Conservation (phyloP, 1,140 invertebrate genomes). For the Drosophila ananassae region DNA sequence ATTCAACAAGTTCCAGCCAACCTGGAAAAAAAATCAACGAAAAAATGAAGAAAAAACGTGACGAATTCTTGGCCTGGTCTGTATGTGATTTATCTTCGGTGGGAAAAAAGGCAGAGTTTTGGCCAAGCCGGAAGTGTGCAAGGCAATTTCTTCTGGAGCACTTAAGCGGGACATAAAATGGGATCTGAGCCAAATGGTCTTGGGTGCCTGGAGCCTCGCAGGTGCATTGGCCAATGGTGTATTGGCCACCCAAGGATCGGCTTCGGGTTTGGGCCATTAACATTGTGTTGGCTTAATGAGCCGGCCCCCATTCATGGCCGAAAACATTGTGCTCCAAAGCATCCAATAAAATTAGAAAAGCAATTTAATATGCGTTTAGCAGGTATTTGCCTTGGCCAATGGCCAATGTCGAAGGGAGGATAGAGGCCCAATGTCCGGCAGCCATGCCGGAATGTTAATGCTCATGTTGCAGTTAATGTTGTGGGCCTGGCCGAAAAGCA, state of each 20-base stretch:
- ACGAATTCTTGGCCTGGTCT: conserved; percentile 51
- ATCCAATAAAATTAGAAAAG: conserved; percentile 78
- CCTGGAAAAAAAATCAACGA: background rate
- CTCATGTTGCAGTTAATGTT: conserved; percentile 68
- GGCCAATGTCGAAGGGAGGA: background rate
- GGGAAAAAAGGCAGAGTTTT: conserved; percentile 52
- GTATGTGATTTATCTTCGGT: conserved; percentile 11
- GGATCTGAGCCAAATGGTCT: conserved; percentile 22
- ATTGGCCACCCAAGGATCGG: conserved; percentile 23
- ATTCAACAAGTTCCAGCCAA: conserved; percentile 39
- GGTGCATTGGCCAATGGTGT: conserved; percentile 11
- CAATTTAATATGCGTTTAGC: conserved; percentile 62
- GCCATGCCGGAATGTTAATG: conserved; percentile 44
- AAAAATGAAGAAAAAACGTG: conserved; percentile 61
- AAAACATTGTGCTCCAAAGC: conserved; percentile 62
- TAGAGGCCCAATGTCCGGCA: background rate
- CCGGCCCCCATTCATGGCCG: conserved; percentile 67
- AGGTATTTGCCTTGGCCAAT: conserved; percentile 4
- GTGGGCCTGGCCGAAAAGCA: conserved; percentile 60
- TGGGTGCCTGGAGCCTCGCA: conserved; percentile 38
- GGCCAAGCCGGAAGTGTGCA: conserved; percentile 43
- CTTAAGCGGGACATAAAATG: conserved; percentile 26
- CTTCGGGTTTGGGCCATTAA: conserved; percentile 16
- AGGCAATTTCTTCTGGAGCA: conserved; percentile 5
- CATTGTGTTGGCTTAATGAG: conserved; percentile 66